Base-by-base conservation (phyloP, 2,888 invertebrate species). In the Zygothrica quintamaculata region DNA sequence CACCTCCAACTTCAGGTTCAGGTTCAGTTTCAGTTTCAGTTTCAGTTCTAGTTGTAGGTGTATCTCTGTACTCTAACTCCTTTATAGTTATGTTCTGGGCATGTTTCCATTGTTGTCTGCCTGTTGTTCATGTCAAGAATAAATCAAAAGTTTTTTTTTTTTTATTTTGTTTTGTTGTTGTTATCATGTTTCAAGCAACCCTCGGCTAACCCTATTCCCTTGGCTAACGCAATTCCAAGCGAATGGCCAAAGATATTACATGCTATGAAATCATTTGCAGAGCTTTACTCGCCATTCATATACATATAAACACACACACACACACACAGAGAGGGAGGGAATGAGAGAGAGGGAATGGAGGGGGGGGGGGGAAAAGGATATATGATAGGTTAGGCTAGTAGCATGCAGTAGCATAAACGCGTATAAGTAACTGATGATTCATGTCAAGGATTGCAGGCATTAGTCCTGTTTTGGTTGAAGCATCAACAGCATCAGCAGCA, bases 121-220 rank as follows among this genome's bases (percentile, higher is more conserved):
- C 50, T 66, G 71, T 71, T 80, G 84, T 73, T 57, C 76, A 66
- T 87, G 82, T 86, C 84, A 82, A 74, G 84, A 81, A 82, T 82
- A 82, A 82, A 82, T 82, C 82, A 82, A 84, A 82, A 86, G 78
- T 73, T 84, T 84, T 82, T n/a, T n/a, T n/a, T n/a, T n/a, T n/a
- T n/a, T n/a, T n/a, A n/a, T n/a, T n/a, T n/a, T n/a, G n/a, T n/a
- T n/a, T n/a, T n/a, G n/a, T n/a, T n/a, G n/a, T n/a, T n/a, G n/a
- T n/a, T 82, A 82, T 82, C 82, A 80, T 71, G 66, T 69, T 75
- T 78, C 18, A 5, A 22, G 74, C 37, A 25, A 51, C 37, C 37
- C 42, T 37, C n/a, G n/a, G 26, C 11, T 26, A 8, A 9, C n/a
- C 12, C 43, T 13, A 25, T 12, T 5, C 15, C 11, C 36, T n/a